A percentile compares a stretch with the other conserved stretches of the same genome.
Conservation (phyloP, 2,888 invertebrate species). For the Busseola fusca region DNA sequence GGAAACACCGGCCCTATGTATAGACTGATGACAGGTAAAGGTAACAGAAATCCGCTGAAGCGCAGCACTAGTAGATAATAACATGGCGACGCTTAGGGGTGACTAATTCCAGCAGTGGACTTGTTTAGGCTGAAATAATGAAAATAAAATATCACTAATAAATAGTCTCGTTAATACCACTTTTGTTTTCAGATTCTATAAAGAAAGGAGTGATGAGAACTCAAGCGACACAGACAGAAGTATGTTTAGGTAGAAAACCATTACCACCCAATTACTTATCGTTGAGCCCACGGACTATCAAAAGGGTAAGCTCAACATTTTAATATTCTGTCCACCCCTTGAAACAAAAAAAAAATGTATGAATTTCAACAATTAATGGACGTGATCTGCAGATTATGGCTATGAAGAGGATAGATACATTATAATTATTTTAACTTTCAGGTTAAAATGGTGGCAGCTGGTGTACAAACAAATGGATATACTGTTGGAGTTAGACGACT, state of each 20-base stretch:
- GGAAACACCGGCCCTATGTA: not conserved
- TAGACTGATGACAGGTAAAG: not conserved
- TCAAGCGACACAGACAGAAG: conserved; percentile 97
- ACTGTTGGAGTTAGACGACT: conserved; percentile 90
- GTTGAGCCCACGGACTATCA: conserved; percentile 94
- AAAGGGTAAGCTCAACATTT: conserved; percentile 89
- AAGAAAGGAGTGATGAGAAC: conserved; percentile 96
- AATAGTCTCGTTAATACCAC: not conserved
- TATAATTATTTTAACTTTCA: conserved; percentile 65
- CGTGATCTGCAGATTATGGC: not conserved
- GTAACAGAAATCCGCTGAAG: not conserved
- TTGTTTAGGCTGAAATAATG: not conserved
- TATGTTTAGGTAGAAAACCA: conserved; percentile 92
- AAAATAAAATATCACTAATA: not conserved
- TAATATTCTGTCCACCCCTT: not conserved
- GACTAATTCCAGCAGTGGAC: not conserved
- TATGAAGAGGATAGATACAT: not conserved
- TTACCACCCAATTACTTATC: conserved; percentile 92
- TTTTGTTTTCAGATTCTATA: conserved; percentile 91
- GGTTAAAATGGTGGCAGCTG: conserved; percentile 96
- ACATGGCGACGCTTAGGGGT: not conserved
- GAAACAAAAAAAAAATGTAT: not conserved
- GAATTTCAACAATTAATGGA: not conserved
- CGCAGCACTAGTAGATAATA: not conserved
- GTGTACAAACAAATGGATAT: conserved; percentile 96